Evolutionary conservation across 2,888 invertebrate genomes (phyloP), one percentile per base, ranked within the genome.

Genomic region (Nesidiocoris tenuis): DNA sequence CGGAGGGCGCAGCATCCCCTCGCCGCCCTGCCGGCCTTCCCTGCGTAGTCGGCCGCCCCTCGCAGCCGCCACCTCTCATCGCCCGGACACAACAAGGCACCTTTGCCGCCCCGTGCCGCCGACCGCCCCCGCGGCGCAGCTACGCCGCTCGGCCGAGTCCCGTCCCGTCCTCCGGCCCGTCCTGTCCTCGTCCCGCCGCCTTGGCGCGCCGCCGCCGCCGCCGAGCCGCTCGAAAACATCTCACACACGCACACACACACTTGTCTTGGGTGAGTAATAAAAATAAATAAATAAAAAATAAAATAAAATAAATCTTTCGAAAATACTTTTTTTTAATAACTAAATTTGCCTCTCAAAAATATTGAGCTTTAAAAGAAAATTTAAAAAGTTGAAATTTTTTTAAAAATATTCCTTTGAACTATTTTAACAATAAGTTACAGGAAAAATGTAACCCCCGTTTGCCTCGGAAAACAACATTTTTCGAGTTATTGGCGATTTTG

Each of bases 41-140:
- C 61, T 55, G 56, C 75, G 24, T 39, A 21, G 61, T 39, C 71
- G 55, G 66, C 74, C 66, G 59, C 71, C 63, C 63, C 18, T 23
- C 76, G n/a, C 72, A 12, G 1, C 19, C 56, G 17, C 67, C 67
- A 56, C 56, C 68, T n/a, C 64, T n/a, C 2, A 24, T 24, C 12
- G 56, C 57, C 25, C 21, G 39, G 12, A 39, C 39, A 39, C 39
- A 39, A 39, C 39, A 39, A 39, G 39, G 39, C 22, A 19, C 70
- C 70, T 18, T n/a, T 57, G 21, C 12, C 25, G 19, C 24, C 25
- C 67, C 19, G 22, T 7, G 57, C 12, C 65, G 56, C 22, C 55
- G 2, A 61, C 54, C 61, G 21, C 23, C 25, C 25, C 39, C 72
- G 19, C 21, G 17, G 19, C 64, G n/a, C 39, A 7, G 23, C 61